phyloP scores from a whole-genome alignment of 2,797 vertebrate genomes.

The Smutsia temminckii region DNA sequence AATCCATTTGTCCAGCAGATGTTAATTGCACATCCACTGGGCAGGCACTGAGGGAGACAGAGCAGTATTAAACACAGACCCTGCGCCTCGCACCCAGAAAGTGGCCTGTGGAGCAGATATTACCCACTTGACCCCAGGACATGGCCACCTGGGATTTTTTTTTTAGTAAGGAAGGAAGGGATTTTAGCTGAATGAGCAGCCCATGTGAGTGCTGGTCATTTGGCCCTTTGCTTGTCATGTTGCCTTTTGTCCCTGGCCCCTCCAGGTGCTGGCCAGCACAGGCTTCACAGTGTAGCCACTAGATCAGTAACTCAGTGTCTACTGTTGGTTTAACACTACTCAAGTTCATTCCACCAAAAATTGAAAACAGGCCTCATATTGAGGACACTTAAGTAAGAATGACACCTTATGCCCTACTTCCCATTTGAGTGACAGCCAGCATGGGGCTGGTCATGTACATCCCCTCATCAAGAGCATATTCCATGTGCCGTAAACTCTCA shows the following conservation, averaged over 20 bases:
- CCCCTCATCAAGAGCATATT: not conserved
- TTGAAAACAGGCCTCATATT: not conserved
- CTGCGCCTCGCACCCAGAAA: not conserved
- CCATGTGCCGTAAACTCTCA: too few relatives aligned
- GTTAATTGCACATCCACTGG: constrained; percentile 48
- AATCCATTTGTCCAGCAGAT: constrained; percentile 59
- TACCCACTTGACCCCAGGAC: not conserved
- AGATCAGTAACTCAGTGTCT: not conserved
- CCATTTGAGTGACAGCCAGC: not conserved
- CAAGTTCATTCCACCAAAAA: not conserved
- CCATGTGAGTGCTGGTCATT: not conserved
- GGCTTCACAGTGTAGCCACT: not conserved
- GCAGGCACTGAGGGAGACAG: not conserved
- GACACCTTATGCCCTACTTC: not conserved
- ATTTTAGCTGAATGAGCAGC: not conserved
- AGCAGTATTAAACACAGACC: not conserved
- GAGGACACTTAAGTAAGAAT: not conserved
- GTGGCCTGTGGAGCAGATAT: not conserved
- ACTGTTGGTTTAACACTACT: not conserved
- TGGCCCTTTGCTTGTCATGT: not conserved
- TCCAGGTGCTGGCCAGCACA: not conserved
- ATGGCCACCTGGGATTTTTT: not conserved
- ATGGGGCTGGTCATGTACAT: not conserved
- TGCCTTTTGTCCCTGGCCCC: constrained; percentile 28
- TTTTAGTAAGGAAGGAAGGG: not conserved